Base-by-base conservation (phyloP, 2,797 vertebrate species). In the Sylvia borin region DNA sequence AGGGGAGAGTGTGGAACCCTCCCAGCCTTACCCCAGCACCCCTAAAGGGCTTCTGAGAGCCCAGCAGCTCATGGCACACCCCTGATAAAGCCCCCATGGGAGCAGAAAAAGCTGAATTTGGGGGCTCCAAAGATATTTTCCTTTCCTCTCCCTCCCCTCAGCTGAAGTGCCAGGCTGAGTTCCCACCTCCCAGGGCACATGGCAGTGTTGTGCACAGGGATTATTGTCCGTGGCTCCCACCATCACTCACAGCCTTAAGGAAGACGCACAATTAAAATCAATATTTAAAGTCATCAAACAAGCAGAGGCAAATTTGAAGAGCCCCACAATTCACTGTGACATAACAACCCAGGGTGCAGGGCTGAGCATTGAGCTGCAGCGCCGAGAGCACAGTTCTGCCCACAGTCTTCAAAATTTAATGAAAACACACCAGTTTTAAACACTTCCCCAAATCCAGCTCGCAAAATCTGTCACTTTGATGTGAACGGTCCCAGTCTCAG, bases 391-490 rank as follows among this genome's bases (percentile, higher is more conserved):
- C 1, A 36, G 29, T 42, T 78, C 90, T 96, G 88, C 92, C 91
- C 89, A 54, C 75, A 57, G 87, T 9, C 83, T 95, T 97, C 90
- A 92, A 62, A 65, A 78, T 82, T 48, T 88, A 93, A 96, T 93
- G 92, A 84, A 93, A 95, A 96, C 62, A 54, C 84, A 83, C 94
- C 89, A 48, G 55, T 93, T 93, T 95, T 36, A 92, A 94, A 89
- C 76, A 75, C 75, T 95, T 93, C 22, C 75, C 92, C 95, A 89
- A 93, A 94, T 66, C 83, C 90, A 75, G 93, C 93, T 88, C 64
- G 5, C 91, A 83, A 94, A 92, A 96, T 74, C 95, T 90, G 95
- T 94, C 95, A 92, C 88, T 94, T 88, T 93, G 94, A 95, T 94
- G 93, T 36, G 92, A 96, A 88, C 5, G 77, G 88, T 88, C 91